Percentiles rank a stretch among this genome's conserved stretches.
Conservation (phyloP, 2,888 invertebrate genomes). For the Sialis fuliginosa region DNA sequence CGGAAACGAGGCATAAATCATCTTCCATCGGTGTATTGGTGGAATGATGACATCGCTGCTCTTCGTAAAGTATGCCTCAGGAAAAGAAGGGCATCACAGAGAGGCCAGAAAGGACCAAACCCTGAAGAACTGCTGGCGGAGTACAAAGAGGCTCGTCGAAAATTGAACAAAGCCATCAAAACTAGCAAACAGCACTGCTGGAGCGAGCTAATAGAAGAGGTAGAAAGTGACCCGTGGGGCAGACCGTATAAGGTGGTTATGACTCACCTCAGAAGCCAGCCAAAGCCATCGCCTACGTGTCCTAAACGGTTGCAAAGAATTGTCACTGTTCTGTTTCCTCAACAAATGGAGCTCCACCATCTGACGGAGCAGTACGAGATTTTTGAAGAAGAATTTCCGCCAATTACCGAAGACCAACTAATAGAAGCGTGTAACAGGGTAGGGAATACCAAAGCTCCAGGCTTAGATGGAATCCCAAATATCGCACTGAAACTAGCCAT, state of each 20-base stretch:
- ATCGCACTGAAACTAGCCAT: conserved; percentile 9
- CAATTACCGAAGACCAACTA: background rate
- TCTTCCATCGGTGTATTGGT: background rate
- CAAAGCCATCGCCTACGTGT: background rate
- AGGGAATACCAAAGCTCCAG: conserved; percentile 10
- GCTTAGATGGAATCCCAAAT: conserved; percentile 10
- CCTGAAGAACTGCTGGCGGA: conserved; percentile 1
- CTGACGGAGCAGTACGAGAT: background rate
- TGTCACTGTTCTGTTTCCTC: background rate
- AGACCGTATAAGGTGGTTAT: conserved; percentile 8
- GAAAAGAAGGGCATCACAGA: background rate
- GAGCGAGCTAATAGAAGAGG: background rate
- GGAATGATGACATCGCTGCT: conserved; percentile 6
- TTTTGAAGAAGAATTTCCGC: background rate
- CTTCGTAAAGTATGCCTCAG: background rate
- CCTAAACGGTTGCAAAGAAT: background rate
- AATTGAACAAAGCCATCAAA: background rate
- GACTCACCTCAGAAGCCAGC: background rate
- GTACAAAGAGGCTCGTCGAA: conserved; percentile 2
- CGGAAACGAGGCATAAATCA: background rate
- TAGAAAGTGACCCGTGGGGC: conserved; percentile 8
- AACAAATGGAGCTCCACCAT: background rate
- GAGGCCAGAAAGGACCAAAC: background rate
- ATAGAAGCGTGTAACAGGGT: conserved; percentile 7
- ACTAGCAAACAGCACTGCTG: background rate